Evolutionary conservation across 35 echinoderm and acorn worm genomes (phyloP).

Genomic region (Ophiothrix spiculata): DNA sequence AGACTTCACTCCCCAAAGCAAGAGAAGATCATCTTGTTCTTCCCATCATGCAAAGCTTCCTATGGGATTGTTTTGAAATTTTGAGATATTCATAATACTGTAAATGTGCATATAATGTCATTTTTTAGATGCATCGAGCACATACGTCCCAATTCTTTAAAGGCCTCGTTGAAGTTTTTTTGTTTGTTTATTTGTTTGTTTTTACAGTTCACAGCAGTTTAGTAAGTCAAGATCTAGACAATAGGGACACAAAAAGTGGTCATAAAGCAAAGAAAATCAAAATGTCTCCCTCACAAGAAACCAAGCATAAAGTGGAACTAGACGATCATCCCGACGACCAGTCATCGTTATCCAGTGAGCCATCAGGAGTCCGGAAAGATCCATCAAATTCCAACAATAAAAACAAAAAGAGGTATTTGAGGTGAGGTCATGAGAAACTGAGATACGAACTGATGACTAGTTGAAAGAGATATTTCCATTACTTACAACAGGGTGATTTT

Average conservation of each 20-base stretch:
- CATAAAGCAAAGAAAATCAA: constrained; percentile 52
- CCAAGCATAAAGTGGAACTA: constrained; percentile 40
- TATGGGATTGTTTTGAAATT: no score
- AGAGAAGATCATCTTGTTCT: no score
- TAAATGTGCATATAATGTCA: no score
- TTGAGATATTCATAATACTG: no score
- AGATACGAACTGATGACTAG: neutral
- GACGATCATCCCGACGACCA: constrained; percentile 28
- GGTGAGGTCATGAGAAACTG: neutral
- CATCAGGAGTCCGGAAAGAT: constrained; percentile 7
- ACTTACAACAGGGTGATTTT: no score
- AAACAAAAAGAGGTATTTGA: constrained; percentile 49
- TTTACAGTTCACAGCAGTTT: constrained; percentile 33
- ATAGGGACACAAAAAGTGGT: neutral
- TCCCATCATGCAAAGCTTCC: no score
- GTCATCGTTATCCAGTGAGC: neutral
- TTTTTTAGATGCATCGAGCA: constrained; percentile 80
- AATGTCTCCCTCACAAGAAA: constrained; percentile 29
- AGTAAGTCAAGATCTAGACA: constrained; percentile 47
- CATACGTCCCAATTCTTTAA: constrained; percentile 98
- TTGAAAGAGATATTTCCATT: neutral
- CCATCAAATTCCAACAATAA: neutral
- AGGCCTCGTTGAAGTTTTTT: constrained; percentile 92
- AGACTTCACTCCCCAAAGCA: no score
- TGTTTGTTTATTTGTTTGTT: neutral